Base-by-base conservation (phyloP, 2,888 invertebrate genomes). In the Lochmaea crataegi region DNA sequence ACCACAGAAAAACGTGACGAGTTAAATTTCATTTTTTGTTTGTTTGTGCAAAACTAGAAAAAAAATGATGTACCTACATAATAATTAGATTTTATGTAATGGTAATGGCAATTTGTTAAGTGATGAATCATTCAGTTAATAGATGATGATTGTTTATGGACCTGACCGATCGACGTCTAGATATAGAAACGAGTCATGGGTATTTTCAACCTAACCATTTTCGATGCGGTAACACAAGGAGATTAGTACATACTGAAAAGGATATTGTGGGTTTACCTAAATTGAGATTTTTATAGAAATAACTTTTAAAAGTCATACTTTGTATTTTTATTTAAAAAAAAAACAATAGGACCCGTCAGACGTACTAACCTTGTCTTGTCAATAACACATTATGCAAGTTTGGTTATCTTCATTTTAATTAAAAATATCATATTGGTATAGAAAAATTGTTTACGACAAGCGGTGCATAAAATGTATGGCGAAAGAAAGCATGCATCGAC, bases 141-240 rank as follows among this genome's bases (percentile, higher is more conserved):
- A n/a, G 7, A n/a, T n/a, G n/a, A 48, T 48, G 48, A n/a, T 48
- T 48, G 48, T 48, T 48, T 48, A 48, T 48, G 48, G 48, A 48
- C 48, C 48, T 48, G 7, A 7, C 32, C 32, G n/a, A 48, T n/a
- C 48, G n/a, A 48, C 60, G 60, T 60, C 60, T 60, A 22, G 60
- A 60, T 45, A 42, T 63, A 63, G 42, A 63, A 18, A 42, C 63
- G 18, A 63, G 63, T 63, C 63, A 63, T 63, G 63, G 63, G 63
- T 63, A 63, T 63, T 63, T 45, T 42, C 42, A 63, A 42, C n/a
- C 18, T 41, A n/a, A 18, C 16, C 16, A n/a, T 63, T 41, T 18
- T 63, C 18, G 16, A 63, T 63, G 32, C 38, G 42, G 63, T 63
- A 63, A 63, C 10, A 26, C 32, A 32, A 32, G 32, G 48, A 48